These are phyloP conservation scores for Agrypnus murinus DNA, from an alignment of 2,888 invertebrate species.

Conservation along the genomic window DNA sequence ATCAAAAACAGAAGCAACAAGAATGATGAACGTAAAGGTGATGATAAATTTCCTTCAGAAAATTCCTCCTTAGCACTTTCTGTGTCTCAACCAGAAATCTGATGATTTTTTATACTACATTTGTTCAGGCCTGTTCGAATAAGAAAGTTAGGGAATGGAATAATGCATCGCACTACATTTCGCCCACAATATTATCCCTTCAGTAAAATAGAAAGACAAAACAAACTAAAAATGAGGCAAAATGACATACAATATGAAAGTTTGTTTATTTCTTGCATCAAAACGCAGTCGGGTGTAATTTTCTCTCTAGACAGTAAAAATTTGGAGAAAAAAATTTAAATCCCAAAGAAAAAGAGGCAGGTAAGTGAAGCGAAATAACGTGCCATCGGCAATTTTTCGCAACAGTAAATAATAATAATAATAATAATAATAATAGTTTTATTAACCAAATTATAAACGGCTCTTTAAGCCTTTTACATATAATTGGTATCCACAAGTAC, in stretches of 20 bases:
- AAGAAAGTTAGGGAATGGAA: not conserved
- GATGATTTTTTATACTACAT: not conserved
- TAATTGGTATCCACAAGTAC: too few species aligned
- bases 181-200: not conserved
- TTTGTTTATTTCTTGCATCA: not conserved
- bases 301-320: conserved; percentile 3
- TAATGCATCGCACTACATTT: not conserved
- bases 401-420: conserved; percentile 1
- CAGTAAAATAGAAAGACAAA: not conserved
- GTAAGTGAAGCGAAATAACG: not conserved
- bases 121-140: not conserved
- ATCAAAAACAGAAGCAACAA: conserved; percentile 1
- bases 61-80: conserved; percentile 4
- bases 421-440: too few species aligned
- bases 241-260: not conserved
- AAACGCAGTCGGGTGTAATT: conserved; percentile 3
- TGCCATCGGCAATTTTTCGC: not conserved
- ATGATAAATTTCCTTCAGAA: conserved; percentile 10
- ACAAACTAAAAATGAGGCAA: not conserved
- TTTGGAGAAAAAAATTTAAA: not conserved
- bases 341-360: not conserved
- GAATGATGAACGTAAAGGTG: not conserved
- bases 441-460: too few species aligned
- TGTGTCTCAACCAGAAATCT: conserved; percentile 7
- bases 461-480: too few species aligned